Evolutionary conservation across 2,797 vertebrate genomes (phyloP).

Genomic region (Morelia viridis): DNA sequence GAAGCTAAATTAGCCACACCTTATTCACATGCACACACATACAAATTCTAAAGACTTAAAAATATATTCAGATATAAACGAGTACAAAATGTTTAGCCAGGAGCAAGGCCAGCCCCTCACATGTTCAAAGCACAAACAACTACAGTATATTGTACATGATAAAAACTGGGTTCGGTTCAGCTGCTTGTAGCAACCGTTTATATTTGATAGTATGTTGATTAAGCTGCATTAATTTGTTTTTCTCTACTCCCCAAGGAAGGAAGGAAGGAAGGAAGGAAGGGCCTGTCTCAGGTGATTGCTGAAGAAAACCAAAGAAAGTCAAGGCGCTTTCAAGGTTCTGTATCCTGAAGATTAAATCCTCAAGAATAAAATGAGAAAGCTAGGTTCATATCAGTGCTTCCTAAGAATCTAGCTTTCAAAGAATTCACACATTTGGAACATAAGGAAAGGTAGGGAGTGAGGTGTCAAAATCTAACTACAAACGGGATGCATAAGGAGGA

Average conservation of each 20-base stretch:
- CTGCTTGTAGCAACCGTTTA: neutral
- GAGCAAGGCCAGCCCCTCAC: neutral
- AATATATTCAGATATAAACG: neutral
- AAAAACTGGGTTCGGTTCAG: neutral
- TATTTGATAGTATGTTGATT: neutral
- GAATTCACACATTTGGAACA: neutral
- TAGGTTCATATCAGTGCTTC: neutral
- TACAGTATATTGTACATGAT: neutral
- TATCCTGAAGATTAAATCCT: neutral
- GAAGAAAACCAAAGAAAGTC: neutral
- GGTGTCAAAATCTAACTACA: neutral
- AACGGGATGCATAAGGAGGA: neutral
- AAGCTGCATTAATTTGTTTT: neutral
- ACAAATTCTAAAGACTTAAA: neutral
- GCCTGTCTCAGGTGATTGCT: neutral
- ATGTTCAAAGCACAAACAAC: neutral
- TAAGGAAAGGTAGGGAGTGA: neutral
- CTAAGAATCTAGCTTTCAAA: neutral
- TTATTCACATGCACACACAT: neutral
- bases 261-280: too few species aligned
- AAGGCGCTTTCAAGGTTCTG: neutral
- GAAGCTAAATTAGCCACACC: neutral
- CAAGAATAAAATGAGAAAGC: neutral
- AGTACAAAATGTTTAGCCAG: neutral
- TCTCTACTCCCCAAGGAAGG: neutral